Conservation (phyloP, 2,113 vertebrate genomes). For the Pseudopipra pipra region DNA sequence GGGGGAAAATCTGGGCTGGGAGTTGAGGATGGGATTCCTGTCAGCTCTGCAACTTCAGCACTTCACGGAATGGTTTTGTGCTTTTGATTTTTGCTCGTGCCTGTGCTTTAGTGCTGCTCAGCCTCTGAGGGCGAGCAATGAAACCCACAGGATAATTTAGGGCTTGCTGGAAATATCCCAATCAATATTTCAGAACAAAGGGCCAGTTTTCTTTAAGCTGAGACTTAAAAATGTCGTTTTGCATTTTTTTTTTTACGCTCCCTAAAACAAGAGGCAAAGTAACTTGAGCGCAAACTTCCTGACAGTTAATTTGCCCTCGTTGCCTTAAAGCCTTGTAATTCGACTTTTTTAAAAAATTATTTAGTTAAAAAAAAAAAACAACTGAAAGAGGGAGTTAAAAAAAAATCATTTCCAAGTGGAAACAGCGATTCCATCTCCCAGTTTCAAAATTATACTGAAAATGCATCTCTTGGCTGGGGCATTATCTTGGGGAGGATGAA, state of each 20-base stretch:
- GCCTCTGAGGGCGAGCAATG: background rate
- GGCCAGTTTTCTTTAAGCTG: background rate
- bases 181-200: background rate
- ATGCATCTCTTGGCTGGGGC: background rate
- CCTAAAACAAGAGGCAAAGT: background rate
- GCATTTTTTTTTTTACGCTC: background rate
- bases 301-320: background rate
- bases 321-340: background rate
- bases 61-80: rapidly evolving
- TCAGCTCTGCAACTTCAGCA: background rate
- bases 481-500: background rate
- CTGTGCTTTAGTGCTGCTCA: background rate
- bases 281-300: background rate
- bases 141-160: background rate
- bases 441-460: background rate
- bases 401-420: background rate
- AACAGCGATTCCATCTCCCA: background rate
- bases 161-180: background rate
- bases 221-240: background rate
- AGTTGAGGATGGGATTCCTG: background rate
- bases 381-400: background rate
- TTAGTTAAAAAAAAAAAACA: background rate
- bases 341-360: background rate
- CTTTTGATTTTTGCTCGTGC: background rate
- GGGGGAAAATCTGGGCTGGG: background rate